phyloP scores from a whole-genome alignment of 2,113 vertebrate species.

The Cynopterus brachyotis region DNA sequence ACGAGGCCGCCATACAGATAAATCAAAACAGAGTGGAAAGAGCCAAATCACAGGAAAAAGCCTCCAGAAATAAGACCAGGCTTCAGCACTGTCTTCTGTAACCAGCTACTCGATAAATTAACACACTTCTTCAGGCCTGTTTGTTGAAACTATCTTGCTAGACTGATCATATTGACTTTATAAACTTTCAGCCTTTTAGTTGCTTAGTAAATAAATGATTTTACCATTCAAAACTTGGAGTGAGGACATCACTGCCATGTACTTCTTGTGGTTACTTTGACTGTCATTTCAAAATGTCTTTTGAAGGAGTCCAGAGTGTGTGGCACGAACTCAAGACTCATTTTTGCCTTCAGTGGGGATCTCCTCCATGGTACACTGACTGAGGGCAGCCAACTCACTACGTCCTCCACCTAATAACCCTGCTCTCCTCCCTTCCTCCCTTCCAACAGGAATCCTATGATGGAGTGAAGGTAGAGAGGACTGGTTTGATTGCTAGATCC shows the following conservation, averaged over 20 bases:
- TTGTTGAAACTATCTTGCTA: neutral
- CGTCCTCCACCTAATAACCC: neutral
- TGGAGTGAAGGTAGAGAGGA: neutral
- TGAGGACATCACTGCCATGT: neutral
- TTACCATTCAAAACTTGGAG: neutral
- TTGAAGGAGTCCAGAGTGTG: neutral
- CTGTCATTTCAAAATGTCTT: neutral
- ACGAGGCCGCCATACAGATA: neutral
- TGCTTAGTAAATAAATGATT: neutral
- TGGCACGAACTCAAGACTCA: neutral
- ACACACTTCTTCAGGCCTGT: neutral
- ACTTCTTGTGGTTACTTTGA: neutral
- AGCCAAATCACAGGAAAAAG: neutral
- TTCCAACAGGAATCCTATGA: neutral
- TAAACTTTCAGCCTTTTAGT: neutral
- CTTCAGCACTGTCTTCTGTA: neutral
- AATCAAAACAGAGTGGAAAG: neutral
- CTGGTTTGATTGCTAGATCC: neutral
- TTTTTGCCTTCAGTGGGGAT: neutral
- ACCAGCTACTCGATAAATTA: neutral
- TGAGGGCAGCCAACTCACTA: neutral
- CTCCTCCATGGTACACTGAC: neutral
- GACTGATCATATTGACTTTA: neutral
- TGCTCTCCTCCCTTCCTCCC: neutral
- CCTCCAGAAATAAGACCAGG: neutral